A percentile compares a stretch with the other conserved stretches of the same genome.
These are phyloP conservation scores for Alauda arvensis DNA, from an alignment of 2,797 vertebrate species.

Conservation along the genomic window DNA sequence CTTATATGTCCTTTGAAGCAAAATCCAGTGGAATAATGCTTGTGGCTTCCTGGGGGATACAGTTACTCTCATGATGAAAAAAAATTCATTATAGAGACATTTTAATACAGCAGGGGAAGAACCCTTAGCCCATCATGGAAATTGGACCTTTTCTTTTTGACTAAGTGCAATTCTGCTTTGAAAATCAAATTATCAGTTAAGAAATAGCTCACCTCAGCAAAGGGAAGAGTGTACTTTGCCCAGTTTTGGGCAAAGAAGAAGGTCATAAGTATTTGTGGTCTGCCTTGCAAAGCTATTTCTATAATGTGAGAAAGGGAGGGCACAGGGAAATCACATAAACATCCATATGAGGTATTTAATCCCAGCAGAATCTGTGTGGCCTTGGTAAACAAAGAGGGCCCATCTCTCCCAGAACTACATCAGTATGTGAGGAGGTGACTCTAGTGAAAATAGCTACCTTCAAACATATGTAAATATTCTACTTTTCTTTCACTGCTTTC, in stretches of 20 bases:
- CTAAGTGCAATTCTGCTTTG: neutral
- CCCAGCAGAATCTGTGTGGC: neutral
- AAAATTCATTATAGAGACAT: neutral
- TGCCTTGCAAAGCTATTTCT: constrained; percentile 22
- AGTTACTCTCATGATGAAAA: neutral
- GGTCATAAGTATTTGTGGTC: neutral
- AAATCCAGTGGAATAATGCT: neutral
- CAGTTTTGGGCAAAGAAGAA: neutral
- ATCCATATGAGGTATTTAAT: neutral
- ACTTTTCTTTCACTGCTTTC: neutral
- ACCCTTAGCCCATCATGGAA: neutral
- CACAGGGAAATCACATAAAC: neutral
- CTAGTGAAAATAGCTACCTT: neutral
- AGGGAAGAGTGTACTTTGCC: neutral
- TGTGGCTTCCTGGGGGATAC: neutral
- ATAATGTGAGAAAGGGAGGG: neutral
- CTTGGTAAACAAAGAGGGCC: neutral
- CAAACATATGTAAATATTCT: neutral
- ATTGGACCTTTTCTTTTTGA: neutral
- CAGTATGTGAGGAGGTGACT: neutral
- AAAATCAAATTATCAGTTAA: neutral
- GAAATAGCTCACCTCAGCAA: neutral
- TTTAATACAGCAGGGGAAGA: neutral
- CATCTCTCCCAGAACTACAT: neutral
- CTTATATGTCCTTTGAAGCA: neutral